Conservation (phyloP, 2,888 invertebrate genomes). For the Sminthurinus aureus region DNA sequence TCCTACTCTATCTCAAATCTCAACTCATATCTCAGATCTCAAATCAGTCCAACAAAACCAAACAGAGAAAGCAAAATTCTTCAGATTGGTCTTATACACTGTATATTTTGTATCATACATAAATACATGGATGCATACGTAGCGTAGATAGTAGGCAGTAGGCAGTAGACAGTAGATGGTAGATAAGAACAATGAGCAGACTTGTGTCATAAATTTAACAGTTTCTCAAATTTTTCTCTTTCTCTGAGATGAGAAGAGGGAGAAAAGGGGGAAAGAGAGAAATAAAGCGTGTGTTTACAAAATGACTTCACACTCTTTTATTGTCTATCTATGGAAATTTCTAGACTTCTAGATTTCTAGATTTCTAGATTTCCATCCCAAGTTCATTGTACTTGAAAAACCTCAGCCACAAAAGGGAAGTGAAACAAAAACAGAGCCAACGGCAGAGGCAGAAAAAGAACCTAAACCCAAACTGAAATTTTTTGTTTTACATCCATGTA, state of each 20-base stretch:
- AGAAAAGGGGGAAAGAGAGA: background rate
- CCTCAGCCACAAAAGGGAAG: background rate
- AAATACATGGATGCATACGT: no score
- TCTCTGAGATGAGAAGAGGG: background rate
- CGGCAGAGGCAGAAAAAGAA: background rate
- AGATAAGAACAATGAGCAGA: no score
- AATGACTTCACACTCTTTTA: background rate
- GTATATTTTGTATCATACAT: no score
- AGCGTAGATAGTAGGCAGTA: no score
- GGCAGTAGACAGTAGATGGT: no score
- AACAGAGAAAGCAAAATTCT: constrained; percentile 17
- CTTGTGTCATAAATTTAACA: constrained; percentile 59
- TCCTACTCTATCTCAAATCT: no score
- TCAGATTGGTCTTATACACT: background rate
- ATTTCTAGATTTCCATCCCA: background rate
- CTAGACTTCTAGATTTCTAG: background rate
- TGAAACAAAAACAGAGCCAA: no score
- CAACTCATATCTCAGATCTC: no score
- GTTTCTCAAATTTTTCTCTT: constrained; percentile 49
- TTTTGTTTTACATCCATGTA: background rate
- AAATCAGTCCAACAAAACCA: background rate
- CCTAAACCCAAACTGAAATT: background rate
- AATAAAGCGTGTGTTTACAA: constrained; percentile 4
- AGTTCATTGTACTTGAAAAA: background rate
- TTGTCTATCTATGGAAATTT: constrained; percentile 14